Percentiles rank a stretch among this genome's conserved stretches.
Conservation (phyloP, 37 sponge, comb jelly and placozoan genomes). For the Agelas oroides region DNA sequence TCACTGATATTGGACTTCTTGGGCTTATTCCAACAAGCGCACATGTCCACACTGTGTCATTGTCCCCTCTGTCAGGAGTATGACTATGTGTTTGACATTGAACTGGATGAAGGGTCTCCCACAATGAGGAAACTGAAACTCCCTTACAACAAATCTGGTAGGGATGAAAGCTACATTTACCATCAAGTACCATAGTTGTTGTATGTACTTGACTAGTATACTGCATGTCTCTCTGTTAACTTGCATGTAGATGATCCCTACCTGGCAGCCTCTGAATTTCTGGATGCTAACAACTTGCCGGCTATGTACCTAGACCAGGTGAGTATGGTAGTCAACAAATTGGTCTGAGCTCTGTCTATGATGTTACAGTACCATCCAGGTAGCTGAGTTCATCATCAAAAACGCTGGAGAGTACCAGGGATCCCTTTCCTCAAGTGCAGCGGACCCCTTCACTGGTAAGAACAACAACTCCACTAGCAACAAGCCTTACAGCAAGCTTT, state of each 20-base stretch:
- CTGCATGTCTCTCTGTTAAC: not conserved
- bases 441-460: conserved; percentile 82
- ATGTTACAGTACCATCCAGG: not conserved
- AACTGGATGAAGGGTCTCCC: conserved; percentile 75
- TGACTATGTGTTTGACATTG: conserved; percentile 83
- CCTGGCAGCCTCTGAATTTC: conserved; percentile 76
- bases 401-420: conserved; percentile 67
- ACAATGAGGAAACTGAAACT: conserved; percentile 77
- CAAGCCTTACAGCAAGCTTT: too few relatives aligned
- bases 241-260: conserved; percentile 73
- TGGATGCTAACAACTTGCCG: conserved; percentile 76
- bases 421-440: not conserved
- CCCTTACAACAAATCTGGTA: conserved; percentile 79
- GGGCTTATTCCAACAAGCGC: too few relatives aligned
- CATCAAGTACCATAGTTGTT: not conserved
- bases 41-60: too few relatives aligned
- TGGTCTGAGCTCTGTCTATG: not conserved
- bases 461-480: not conserved
- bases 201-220: not conserved
- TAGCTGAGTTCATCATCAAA: conserved; percentile 78
- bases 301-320: conserved; percentile 76
- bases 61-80: conserved; percentile 72
- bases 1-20: too few relatives aligned
- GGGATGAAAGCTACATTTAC: not conserved
- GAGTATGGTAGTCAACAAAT: too few relatives aligned